Percentiles rank a stretch among this genome's conserved stretches.
These are phyloP conservation scores for Heptranchias perlo DNA, from an alignment of 2,113 vertebrate species.

Conservation along the genomic window DNA sequence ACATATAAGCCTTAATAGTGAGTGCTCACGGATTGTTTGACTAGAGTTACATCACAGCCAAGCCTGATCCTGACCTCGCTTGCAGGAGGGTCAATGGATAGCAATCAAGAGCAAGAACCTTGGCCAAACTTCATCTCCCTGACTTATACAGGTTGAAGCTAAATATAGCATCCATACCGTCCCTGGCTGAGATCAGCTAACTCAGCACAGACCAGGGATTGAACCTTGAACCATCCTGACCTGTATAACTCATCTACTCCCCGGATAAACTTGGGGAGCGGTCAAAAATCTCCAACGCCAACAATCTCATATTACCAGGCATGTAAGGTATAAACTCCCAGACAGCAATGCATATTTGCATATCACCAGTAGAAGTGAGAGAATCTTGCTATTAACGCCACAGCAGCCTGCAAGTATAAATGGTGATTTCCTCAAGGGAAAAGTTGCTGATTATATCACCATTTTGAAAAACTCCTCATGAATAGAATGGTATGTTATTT, in stretches of 20 bases:
- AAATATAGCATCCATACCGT: background rate
- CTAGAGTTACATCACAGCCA: background rate
- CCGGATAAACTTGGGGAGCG: background rate
- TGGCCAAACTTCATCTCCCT: background rate
- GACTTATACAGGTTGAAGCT: background rate
- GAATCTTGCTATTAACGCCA: background rate
- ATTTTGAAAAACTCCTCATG: background rate
- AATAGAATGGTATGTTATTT: background rate
- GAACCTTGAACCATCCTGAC: background rate
- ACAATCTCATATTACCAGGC: background rate
- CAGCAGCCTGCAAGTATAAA: background rate
- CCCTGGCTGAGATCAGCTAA: background rate
- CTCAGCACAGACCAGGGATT: background rate
- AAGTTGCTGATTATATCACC: background rate
- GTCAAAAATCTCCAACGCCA: background rate
- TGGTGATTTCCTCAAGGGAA: background rate
- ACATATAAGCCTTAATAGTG: background rate
- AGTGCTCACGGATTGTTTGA: background rate
- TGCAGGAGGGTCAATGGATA: background rate
- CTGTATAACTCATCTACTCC: background rate
- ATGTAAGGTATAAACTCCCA: background rate
- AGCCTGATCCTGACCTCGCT: background rate
- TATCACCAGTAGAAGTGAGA: background rate
- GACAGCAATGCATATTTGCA: background rate
- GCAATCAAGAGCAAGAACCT: background rate